Percentiles rank a stretch among this genome's conserved stretches.
Conservation (phyloP, 2,113 vertebrate genomes). For the Oenanthe melanoleuca region DNA sequence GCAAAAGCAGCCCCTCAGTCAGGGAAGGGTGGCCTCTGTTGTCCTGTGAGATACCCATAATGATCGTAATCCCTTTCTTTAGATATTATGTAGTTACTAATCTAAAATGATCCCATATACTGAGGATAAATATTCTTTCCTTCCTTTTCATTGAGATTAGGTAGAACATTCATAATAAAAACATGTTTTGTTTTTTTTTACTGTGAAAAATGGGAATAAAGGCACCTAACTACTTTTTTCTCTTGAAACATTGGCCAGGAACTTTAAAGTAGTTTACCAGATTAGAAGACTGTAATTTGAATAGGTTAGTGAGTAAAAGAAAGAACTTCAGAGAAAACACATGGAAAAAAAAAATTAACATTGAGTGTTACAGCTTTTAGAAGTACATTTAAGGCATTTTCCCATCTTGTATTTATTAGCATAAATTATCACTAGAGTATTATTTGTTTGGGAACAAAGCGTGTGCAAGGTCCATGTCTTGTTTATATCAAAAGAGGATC, state of each 20-base stretch:
- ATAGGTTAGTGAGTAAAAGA: neutral
- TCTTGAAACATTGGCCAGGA: neutral
- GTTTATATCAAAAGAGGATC: neutral
- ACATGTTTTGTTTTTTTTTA: neutral
- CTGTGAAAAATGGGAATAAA: neutral
- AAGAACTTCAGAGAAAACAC: neutral
- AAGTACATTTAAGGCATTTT: neutral
- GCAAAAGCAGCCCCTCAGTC: neutral
- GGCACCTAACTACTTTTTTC: neutral
- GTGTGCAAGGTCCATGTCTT: neutral
- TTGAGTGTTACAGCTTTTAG: neutral
- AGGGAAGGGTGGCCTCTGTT: neutral
- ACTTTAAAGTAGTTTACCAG: neutral
- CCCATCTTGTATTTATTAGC: neutral
- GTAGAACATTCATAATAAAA: neutral
- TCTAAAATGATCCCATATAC: neutral
- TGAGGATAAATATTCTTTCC: neutral
- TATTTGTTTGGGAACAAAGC: neutral
- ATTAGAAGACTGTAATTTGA: neutral
- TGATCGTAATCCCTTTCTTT: neutral
- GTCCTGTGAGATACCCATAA: neutral
- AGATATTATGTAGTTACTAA: neutral
- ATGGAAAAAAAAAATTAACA: neutral
- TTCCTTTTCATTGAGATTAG: neutral
- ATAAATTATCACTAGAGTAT: neutral